Percentiles rank a stretch among this genome's conserved stretches.
phyloP scores from a whole-genome alignment of 2,888 invertebrate genomes.

The Hydrotaea diabolus region DNA sequence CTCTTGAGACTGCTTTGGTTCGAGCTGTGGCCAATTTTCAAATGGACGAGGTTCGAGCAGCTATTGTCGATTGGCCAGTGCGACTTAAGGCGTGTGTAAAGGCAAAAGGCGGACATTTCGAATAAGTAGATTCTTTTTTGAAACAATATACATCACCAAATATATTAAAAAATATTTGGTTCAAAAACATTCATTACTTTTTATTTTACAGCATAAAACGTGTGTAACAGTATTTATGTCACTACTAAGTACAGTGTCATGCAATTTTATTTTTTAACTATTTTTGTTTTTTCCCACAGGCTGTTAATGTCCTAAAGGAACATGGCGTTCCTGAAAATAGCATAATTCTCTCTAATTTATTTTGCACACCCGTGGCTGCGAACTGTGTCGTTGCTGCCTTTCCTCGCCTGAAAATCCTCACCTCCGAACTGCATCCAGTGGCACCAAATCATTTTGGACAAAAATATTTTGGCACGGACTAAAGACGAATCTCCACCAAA shows the following conservation, averaged over 20 bases:
- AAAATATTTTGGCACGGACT: conserved; percentile 99
- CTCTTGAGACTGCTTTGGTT: no score
- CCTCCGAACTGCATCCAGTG: conserved; percentile 96
- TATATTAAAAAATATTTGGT: no score
- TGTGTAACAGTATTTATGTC: no score
- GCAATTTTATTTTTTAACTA: background rate
- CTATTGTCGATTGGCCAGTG: no score
- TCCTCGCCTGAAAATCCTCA: conserved; percentile 95
- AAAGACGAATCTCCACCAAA: conserved; percentile 48
- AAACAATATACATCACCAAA: no score
- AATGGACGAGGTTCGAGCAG: no score
- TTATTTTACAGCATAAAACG: no score
- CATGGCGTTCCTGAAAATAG: conserved; percentile 96
- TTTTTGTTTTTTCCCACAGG: conserved; percentile 82
- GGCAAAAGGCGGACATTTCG: no score
- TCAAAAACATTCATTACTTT: no score
- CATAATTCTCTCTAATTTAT: conserved; percentile 97
- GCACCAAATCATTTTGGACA: conserved; percentile 99
- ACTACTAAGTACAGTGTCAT: background rate
- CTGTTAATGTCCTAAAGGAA: conserved; percentile 95
- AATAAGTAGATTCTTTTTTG: no score
- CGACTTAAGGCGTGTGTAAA: no score
- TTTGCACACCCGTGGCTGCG: conserved; percentile 96
- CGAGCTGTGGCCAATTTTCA: no score
- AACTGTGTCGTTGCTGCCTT: conserved; percentile 91